These are phyloP conservation scores for Anguilla obscura DNA, from an alignment of 2,797 vertebrate genomes.

Conservation along the genomic window DNA sequence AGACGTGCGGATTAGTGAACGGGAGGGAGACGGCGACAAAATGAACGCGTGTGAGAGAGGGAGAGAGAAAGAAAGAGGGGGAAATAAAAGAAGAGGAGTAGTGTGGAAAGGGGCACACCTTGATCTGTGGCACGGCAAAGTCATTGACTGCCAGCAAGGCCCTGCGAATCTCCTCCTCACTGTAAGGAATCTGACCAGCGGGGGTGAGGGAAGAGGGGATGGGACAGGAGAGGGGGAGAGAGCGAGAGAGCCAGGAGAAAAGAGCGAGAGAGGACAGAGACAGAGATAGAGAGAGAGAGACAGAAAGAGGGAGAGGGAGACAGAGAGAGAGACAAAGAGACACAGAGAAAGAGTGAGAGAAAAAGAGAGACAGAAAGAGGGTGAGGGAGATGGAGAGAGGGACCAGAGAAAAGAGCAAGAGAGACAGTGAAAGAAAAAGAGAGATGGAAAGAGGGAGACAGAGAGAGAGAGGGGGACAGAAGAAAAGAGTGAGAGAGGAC, in stretches of 20 bases:
- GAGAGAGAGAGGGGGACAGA: too few relatives aligned
- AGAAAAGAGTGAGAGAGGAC: conserved; percentile 28
- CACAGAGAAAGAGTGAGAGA: conserved; percentile 1
- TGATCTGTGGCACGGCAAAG: conserved; percentile 75
- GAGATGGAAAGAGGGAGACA: too few relatives aligned
- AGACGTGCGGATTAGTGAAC: neutral
- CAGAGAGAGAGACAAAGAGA: conserved; percentile 17
- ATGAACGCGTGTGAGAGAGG: conserved; percentile 20
- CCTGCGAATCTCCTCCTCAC: conserved; percentile 72
- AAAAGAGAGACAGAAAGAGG: neutral
- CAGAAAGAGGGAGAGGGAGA: conserved; percentile 25
- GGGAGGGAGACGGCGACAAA: conserved; percentile 10
- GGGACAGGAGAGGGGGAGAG: conserved; percentile 17
- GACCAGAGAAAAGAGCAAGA: neutral
- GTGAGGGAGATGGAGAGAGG: too few relatives aligned
- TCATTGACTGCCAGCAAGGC: conserved; percentile 75
- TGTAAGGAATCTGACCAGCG: conserved; percentile 68
- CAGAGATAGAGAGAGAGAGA: neutral
- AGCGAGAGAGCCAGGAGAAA: conserved; percentile 24
- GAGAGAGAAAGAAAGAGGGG: conserved; percentile 33
- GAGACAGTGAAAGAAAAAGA: neutral
- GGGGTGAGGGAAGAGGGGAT: neutral
- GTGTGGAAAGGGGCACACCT: conserved; percentile 60
- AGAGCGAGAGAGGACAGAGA: conserved; percentile 28
- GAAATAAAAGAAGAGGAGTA: conserved; percentile 39